Evolutionary conservation across 2,113 vertebrate genomes (phyloP).

Genomic region (Progne subis): DNA sequence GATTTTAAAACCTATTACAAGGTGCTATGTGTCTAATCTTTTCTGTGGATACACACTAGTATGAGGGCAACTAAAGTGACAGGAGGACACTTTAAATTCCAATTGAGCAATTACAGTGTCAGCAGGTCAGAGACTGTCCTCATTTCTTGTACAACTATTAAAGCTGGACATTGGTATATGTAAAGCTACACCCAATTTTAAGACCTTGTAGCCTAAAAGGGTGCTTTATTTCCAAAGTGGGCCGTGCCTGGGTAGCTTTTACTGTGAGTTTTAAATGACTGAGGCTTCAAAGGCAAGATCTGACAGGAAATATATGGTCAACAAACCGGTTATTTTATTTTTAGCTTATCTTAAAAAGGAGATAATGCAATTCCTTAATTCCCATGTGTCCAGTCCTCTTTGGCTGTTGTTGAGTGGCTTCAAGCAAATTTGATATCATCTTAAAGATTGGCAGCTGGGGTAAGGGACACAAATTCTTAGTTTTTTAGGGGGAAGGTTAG

Average conservation of each 20-base stretch:
- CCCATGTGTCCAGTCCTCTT: not conserved
- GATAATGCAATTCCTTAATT: not conserved
- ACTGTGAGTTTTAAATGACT: not conserved
- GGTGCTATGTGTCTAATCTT: not conserved
- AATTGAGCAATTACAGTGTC: not conserved
- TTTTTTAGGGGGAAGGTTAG: not conserved
- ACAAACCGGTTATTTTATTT: not conserved
- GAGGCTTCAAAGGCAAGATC: not conserved
- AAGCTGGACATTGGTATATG: not conserved
- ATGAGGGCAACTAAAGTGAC: not conserved
- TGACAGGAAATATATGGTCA: not conserved
- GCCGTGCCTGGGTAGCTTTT: not conserved
- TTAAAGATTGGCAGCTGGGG: not conserved
- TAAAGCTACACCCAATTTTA: not conserved
- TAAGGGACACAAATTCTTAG: not conserved
- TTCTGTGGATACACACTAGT: not conserved
- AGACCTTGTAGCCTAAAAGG: not conserved
- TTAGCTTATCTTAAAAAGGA: not conserved
- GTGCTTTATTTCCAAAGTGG: not conserved
- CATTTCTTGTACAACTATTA: not conserved
- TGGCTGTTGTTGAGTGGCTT: not conserved
- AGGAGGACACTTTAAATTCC: not conserved
- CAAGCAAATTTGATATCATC: not conserved
- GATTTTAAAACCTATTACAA: not conserved
- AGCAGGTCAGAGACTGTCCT: not conserved